Evolutionary conservation across 2,797 vertebrate genomes (phyloP).

Genomic region (Helarctos malayanus): DNA sequence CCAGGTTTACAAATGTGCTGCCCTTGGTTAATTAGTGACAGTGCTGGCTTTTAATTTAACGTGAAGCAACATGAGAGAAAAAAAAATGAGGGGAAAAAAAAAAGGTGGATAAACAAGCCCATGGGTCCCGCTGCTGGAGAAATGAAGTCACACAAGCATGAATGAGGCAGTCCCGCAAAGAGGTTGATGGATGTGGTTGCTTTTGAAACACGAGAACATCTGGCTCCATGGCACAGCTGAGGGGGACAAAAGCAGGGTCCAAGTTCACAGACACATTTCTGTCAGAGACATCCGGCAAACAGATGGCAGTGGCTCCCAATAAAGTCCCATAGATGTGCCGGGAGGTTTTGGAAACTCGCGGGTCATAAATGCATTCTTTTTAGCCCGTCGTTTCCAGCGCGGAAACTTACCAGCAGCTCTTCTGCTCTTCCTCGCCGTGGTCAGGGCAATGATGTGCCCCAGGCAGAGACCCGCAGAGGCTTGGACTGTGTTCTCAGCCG

Average conservation of each 20-base stretch:
- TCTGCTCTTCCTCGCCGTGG: neutral
- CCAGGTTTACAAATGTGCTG: constrained; percentile 88
- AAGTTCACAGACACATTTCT: constrained; percentile 79
- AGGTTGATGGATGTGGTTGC: constrained; percentile 70
- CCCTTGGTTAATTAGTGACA: constrained; percentile 89
- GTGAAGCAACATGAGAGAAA: constrained; percentile 86
- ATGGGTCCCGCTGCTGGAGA: constrained; percentile 83
- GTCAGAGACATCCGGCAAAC: constrained; percentile 79
- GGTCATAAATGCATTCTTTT: constrained; percentile 57
- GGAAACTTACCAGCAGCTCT: constrained; percentile 60
- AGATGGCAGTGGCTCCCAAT: constrained; percentile 80
- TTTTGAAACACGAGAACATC: constrained; percentile 76
- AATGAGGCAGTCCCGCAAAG: constrained; percentile 78
- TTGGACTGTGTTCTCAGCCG: fast-evolving
- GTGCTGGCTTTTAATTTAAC: constrained; percentile 88
- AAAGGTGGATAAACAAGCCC: constrained; percentile 79
- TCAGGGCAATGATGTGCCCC: neutral
- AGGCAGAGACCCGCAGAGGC: neutral
- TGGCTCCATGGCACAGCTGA: constrained; percentile 65
- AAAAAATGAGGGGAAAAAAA: constrained; percentile 50
- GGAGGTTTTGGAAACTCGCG: constrained; percentile 67
- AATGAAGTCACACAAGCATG: constrained; percentile 85
- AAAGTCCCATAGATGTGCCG: constrained; percentile 69
- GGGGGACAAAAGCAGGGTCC: constrained; percentile 56
- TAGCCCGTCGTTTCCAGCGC: constrained; percentile 73